Conservation (phyloP, 2,113 vertebrate species). For the Hirundichthys speculiger region DNA sequence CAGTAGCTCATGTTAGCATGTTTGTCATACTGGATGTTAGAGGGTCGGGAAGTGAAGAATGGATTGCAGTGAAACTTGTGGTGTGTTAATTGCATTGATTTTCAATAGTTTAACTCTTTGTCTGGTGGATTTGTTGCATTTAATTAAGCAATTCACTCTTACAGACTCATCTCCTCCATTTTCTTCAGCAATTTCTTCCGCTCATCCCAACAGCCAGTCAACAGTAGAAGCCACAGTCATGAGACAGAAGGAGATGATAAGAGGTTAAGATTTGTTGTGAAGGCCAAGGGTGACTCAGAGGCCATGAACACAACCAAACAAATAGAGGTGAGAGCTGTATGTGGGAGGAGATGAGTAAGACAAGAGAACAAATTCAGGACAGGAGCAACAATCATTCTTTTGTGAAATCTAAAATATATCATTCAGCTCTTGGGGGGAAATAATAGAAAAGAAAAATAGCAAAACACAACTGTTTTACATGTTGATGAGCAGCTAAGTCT, state of each 20-base stretch:
- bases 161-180: background rate
- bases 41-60: slow-evolving; percentile 33
- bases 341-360: slow-evolving; percentile 39
- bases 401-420: background rate
- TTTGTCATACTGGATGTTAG: slow-evolving; percentile 33
- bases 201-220: slow-evolving; percentile 14
- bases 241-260: slow-evolving; percentile 43
- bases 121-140: background rate
- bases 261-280: slow-evolving; percentile 47
- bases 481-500: no score
- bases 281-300: slow-evolving; percentile 46
- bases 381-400: background rate
- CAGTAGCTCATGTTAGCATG: slow-evolving; percentile 9
- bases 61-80: slow-evolving; percentile 11
- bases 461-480: no score
- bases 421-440: no score
- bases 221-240: slow-evolving; percentile 19
- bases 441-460: background rate
- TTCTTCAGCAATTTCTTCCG: slow-evolving; percentile 16
- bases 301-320: slow-evolving; percentile 28
- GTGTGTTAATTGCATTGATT: slow-evolving; percentile 12
- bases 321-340: slow-evolving; percentile 31
- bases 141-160: background rate
- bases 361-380: slow-evolving; percentile 6
- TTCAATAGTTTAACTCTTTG: background rate